Percentiles rank a stretch among this genome's conserved stretches.
Evolutionary conservation across 2,888 invertebrate genomes (phyloP).

Genomic region (Synanthedon formicaeformis): DNA sequence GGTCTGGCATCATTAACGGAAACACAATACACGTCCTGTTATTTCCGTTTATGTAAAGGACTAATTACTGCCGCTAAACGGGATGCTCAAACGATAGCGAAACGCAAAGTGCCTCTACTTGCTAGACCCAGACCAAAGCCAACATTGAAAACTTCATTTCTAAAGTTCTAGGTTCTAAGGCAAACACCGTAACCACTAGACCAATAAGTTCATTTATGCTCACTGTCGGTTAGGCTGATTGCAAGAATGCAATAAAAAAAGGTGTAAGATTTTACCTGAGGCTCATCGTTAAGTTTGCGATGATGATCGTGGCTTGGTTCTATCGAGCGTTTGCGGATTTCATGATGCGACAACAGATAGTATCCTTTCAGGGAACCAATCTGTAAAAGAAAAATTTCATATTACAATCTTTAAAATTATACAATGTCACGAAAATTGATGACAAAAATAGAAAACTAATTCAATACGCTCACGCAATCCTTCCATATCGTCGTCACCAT

Average conservation of each 20-base stretch:
- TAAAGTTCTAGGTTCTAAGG: too few relatives aligned
- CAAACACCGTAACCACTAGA: too few relatives aligned
- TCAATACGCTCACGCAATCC: constrained; percentile 8
- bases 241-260: background rate
- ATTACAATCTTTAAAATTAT: background rate
- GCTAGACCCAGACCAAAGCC: too few relatives aligned
- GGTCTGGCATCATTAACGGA: too few relatives aligned
- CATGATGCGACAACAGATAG: constrained; percentile 87
- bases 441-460: background rate
- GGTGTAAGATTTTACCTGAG: constrained; percentile 33
- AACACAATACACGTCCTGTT: too few relatives aligned
- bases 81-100: too few relatives aligned
- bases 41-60: too few relatives aligned
- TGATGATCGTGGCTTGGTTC: constrained; percentile 84
- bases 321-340: constrained; percentile 86
- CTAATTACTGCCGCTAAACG: too few relatives aligned
- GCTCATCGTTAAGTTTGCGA: constrained; percentile 79
- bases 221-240: too few relatives aligned
- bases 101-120: too few relatives aligned
- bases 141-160: too few relatives aligned
- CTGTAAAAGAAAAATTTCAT: constrained; percentile 70
- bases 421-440: background rate
- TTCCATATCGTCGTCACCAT: constrained; percentile 10
- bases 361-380: constrained; percentile 89
- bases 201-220: too few relatives aligned